These are phyloP conservation scores for Dendronephthya gigantea DNA, from an alignment of 64 coral and sea anemone genomes.

Conservation along the genomic window DNA sequence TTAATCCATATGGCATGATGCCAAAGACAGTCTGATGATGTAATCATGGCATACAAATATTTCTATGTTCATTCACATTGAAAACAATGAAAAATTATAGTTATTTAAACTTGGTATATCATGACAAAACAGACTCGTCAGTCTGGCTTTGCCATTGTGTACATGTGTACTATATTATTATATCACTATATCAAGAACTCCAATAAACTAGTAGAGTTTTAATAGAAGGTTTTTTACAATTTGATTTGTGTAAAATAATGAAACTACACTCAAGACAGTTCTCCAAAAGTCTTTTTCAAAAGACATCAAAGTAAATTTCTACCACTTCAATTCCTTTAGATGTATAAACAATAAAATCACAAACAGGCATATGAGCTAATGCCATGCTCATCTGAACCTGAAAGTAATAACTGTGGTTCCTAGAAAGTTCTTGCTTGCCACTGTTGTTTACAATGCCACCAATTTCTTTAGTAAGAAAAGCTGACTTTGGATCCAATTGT, in stretches of 20 bases:
- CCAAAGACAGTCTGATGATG: no score
- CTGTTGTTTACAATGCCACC: slow-evolving; percentile 28
- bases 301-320: slow-evolving; percentile 40
- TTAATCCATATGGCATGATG: no score
- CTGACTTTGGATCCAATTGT: background rate
- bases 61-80: no score
- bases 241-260: slow-evolving; percentile 21
- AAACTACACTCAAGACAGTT: slow-evolving; percentile 35
- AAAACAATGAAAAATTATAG: no score
- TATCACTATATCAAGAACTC: no score
- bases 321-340: slow-evolving; percentile 35
- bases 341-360: slow-evolving; percentile 61
- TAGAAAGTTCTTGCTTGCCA: background rate
- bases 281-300: slow-evolving; percentile 39
- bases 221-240: slow-evolving; percentile 46
- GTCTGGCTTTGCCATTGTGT: no score
- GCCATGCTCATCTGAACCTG: slow-evolving; percentile 52
- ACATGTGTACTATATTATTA: no score
- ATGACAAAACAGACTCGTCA: no score
- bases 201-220: slow-evolving; percentile 7
- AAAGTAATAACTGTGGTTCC: slow-evolving; percentile 37
- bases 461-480: slow-evolving; percentile 12
- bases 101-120: no score
- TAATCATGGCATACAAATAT: no score
- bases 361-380: slow-evolving; percentile 19